Evolutionary conservation across 2,888 invertebrate genomes (phyloP).

Genomic region (Polymixis flavicincta): DNA sequence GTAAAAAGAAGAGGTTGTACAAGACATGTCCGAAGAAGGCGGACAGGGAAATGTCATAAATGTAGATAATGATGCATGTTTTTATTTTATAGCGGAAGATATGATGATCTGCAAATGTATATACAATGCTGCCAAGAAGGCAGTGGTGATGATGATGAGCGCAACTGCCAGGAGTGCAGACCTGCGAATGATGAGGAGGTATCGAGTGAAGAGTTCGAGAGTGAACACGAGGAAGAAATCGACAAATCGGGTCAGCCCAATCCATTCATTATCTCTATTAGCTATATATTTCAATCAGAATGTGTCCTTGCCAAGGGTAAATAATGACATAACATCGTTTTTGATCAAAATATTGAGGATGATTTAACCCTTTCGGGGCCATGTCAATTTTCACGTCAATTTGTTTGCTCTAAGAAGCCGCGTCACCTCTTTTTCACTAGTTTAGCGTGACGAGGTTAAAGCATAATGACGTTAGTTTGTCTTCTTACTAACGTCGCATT

Average conservation of each 20-base stretch:
- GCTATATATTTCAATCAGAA: not conserved
- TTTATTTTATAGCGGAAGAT: not conserved
- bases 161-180: too few species aligned
- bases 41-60: too few species aligned
- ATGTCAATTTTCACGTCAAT: too few species aligned
- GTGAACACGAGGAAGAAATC: not conserved
- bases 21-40: too few species aligned
- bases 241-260: not conserved
- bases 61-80: too few species aligned
- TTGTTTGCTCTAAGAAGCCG: too few species aligned
- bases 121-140: not conserved
- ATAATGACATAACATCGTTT: not conserved
- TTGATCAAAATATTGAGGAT: not conserved
- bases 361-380: too few species aligned
- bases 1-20: too few species aligned
- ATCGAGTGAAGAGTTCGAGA: not conserved
- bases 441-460: too few species aligned
- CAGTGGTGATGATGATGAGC: not conserved
- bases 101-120: not conserved
- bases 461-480: too few species aligned
- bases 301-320: not conserved
- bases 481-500: too few species aligned
- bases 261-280: not conserved
- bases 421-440: too few species aligned
- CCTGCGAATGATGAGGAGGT: not conserved